Percentiles rank a stretch among this genome's conserved stretches.
Evolutionary conservation across 1,140 invertebrate genomes (phyloP).

Genomic region (Brachionus plicatilis): DNA sequence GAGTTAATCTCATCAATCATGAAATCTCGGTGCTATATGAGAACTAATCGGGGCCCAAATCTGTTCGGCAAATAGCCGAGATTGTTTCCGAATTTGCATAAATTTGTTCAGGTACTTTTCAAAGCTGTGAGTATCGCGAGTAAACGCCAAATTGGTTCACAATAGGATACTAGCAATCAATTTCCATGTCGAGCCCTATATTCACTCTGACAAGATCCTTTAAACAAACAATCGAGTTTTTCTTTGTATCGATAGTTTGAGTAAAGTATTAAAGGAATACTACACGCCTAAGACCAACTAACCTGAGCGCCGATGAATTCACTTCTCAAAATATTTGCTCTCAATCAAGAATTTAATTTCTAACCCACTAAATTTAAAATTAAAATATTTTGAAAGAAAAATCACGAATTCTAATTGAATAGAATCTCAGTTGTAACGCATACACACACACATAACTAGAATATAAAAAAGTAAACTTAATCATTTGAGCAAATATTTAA

Average conservation of each 20-base stretch:
- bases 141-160: not conserved
- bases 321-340: slow-evolving; percentile 15
- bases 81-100: not conserved
- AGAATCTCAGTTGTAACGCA: not conserved
- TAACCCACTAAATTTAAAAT: slow-evolving; percentile 21
- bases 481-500: not conserved
- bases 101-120: not conserved
- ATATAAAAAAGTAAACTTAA: not conserved
- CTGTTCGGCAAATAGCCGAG: not conserved
- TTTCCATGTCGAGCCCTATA: not conserved
- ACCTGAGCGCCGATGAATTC: not conserved
- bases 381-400: not conserved
- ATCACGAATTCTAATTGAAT: slow-evolving; percentile 18
- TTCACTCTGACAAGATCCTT: not conserved
- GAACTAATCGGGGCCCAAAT: not conserved
- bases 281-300: slow-evolving; percentile 6
- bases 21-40: slow-evolving; percentile 11
- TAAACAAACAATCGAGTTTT: not conserved
- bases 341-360: slow-evolving; percentile 14
- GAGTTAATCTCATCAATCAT: not conserved
- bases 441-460: not conserved
- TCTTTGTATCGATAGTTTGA: slow-evolving; percentile 2
- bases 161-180: slow-evolving; percentile 1
- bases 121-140: not conserved
- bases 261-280: not conserved